Conservation (phyloP, 2,888 invertebrate genomes). For the Xiphydria camelus region DNA sequence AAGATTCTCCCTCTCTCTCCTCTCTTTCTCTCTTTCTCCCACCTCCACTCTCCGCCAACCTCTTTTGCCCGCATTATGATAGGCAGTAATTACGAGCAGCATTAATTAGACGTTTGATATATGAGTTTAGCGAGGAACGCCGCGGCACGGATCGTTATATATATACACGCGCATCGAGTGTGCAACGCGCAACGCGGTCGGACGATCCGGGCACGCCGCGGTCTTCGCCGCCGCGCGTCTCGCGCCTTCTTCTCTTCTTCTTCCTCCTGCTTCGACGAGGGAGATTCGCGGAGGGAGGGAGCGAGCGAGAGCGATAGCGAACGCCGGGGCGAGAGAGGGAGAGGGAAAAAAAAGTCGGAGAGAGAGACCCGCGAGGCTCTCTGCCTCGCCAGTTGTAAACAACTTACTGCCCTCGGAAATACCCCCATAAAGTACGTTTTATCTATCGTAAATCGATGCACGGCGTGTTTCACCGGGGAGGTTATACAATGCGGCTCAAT, state of each 20-base stretch:
- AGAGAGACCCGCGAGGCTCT: slow-evolving; percentile 19
- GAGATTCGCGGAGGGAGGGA: no score
- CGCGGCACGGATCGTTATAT: slow-evolving; percentile 46
- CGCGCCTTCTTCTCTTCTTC: slow-evolving; percentile 13
- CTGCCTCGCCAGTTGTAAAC: slow-evolving; percentile 44
- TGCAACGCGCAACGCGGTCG: no score
- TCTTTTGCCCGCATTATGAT: slow-evolving; percentile 36
- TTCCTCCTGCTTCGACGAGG: slow-evolving; percentile 1
- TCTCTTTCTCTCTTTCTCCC: slow-evolving; percentile 25
- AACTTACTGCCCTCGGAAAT: slow-evolving; percentile 48
- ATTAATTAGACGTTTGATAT: slow-evolving; percentile 52
- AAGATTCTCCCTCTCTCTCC: no score
- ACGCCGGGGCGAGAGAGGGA: neutral
- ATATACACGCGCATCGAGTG: slow-evolving; percentile 28
- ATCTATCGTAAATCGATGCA: slow-evolving; percentile 57
- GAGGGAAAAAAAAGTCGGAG: neutral
- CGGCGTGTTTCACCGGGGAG: slow-evolving; percentile 49
- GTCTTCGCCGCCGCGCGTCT: slow-evolving; percentile 13
- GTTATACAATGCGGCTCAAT: slow-evolving; percentile 56
- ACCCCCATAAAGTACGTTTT: slow-evolving; percentile 57
- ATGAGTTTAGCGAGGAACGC: slow-evolving; percentile 36
- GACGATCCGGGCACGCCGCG: slow-evolving; percentile 1
- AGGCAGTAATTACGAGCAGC: slow-evolving; percentile 47
- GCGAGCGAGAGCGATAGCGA: slow-evolving; percentile 1
- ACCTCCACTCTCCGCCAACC: slow-evolving; percentile 6